Percentiles rank a stretch among this genome's conserved stretches.
phyloP scores from a whole-genome alignment of 2,797 vertebrate genomes.

The Tinamus major region DNA sequence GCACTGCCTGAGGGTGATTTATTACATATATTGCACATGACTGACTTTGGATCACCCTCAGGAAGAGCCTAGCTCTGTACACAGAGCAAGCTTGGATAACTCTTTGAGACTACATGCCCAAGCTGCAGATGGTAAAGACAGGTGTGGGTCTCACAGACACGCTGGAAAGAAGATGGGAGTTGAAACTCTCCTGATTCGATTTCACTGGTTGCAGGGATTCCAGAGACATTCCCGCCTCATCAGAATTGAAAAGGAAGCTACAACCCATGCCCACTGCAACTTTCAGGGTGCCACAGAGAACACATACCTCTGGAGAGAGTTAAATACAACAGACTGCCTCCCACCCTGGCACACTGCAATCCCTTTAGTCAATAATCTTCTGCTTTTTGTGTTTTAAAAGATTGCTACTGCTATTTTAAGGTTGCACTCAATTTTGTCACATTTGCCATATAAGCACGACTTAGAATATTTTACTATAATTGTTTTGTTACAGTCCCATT shows the following conservation, averaged over 20 bases:
- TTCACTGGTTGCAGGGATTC: not conserved
- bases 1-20: too few relatives aligned
- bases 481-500: slow-evolving; percentile 59
- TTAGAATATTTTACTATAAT: slow-evolving; percentile 58
- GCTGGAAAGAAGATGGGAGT: not conserved
- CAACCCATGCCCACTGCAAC: rapidly evolving
- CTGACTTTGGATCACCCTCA: too few relatives aligned
- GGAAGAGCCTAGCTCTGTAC: not conserved
- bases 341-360: not conserved
- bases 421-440: slow-evolving; percentile 50
- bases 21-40: too few relatives aligned
- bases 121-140: too few relatives aligned
- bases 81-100: not conserved
- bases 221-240: not conserved
- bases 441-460: slow-evolving; percentile 49
- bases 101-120: too few relatives aligned
- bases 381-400: slow-evolving; percentile 60
- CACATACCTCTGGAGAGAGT: not conserved
- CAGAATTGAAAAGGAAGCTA: not conserved
- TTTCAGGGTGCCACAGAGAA: not conserved
- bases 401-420: slow-evolving; percentile 71
- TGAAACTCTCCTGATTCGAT: not conserved
- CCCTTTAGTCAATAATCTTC: slow-evolving; percentile 57
- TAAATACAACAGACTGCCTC: slow-evolving; percentile 9
- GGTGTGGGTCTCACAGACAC: too few relatives aligned